These are phyloP conservation scores for Scyliorhinus canicula DNA, from an alignment of 2,797 vertebrate species.

Conservation along the genomic window DNA sequence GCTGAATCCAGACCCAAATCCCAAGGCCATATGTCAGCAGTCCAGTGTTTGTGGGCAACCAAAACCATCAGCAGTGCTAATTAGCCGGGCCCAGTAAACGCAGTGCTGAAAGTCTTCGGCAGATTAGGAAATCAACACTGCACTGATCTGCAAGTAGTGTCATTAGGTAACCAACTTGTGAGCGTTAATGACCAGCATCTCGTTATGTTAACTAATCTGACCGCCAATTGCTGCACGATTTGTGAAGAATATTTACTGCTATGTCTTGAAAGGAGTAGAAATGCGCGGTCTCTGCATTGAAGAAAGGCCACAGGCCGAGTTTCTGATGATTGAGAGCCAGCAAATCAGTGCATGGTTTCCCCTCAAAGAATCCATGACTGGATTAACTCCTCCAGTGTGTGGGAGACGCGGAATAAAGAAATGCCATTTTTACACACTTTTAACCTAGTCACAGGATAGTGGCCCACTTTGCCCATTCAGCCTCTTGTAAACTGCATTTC, in stretches of 20 bases:
- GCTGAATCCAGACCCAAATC: neutral
- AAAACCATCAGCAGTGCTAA: neutral
- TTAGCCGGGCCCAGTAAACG: neutral
- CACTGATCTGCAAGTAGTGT: neutral
- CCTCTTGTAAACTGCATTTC: neutral
- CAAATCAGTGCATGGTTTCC: neutral
- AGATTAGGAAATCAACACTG: constrained; percentile 2
- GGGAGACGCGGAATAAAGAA: neutral
- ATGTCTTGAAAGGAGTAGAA: neutral
- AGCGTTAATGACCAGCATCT: neutral
- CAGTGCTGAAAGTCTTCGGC: neutral
- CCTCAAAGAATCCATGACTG: neutral
- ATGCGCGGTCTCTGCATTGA: neutral
- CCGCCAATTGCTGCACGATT: neutral
- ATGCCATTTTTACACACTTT: neutral
- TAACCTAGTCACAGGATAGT: neutral
- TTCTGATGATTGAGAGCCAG: neutral
- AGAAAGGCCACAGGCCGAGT: neutral
- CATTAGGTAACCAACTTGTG: neutral
- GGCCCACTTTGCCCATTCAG: neutral
- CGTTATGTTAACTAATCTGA: neutral
- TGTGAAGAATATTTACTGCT: neutral
- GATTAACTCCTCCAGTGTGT: neutral
- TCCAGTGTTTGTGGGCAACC: neutral
- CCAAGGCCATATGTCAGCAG: neutral